These are phyloP conservation scores for Zapus hudsonius DNA, from an alignment of 2,113 vertebrate genomes.

Conservation along the genomic window DNA sequence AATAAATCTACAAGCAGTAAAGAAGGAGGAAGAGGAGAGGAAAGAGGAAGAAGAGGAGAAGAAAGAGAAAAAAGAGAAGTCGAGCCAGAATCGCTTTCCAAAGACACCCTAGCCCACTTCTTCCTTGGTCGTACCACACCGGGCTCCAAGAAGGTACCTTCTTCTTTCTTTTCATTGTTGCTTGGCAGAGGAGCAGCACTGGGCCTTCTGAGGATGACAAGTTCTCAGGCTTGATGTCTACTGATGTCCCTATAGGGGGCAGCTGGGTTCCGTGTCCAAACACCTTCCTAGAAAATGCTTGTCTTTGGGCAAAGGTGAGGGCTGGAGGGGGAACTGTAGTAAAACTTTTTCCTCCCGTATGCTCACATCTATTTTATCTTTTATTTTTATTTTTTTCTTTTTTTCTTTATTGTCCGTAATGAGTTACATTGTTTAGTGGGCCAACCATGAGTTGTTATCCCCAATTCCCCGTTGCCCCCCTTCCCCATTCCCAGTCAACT, in stretches of 20 bases:
- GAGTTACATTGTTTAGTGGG: no score
- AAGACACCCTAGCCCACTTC: not conserved
- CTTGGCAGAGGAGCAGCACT: accelerated
- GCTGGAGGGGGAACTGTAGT: not conserved
- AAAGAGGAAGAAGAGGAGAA: no score
- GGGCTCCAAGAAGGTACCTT: not conserved
- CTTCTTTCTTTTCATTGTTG: not conserved
- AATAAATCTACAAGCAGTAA: no score
- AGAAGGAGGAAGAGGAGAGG: no score
- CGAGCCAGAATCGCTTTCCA: no score
- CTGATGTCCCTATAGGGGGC: not conserved
- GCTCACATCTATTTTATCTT: not conserved
- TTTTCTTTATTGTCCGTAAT: no score
- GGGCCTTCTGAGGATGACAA: not conserved
- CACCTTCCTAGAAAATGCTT: not conserved
- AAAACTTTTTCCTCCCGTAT: not conserved
- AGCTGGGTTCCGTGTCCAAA: not conserved
- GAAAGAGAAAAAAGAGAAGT: no score
- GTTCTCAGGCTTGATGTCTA: not conserved
- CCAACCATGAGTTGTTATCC: no score
- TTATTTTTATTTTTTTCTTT: no score
- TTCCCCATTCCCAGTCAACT: no score
- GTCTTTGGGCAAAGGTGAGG: not conserved
- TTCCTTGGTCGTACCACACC: not conserved
- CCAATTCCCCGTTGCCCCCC: no score